These are phyloP conservation scores for Tetanocera ferruginea DNA, from an alignment of 2,888 invertebrate species.

Conservation along the genomic window DNA sequence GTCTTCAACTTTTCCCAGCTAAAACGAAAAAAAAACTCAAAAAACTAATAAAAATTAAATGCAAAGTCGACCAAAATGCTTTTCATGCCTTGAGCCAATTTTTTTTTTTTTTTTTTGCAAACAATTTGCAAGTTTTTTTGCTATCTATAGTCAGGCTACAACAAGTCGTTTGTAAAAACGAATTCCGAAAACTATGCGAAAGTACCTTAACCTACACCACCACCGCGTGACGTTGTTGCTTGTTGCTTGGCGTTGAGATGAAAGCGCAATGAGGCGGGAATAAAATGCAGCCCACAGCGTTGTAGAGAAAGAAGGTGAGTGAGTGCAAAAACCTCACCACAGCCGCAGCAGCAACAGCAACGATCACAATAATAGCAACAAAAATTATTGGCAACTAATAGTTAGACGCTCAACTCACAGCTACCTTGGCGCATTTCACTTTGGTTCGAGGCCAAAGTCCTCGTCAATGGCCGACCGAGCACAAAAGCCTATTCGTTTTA, in stretches of 20 bases:
- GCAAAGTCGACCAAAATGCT: not conserved
- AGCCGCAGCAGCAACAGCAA: slow-evolving; percentile 46
- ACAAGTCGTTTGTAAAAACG: not conserved
- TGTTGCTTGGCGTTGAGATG: not conserved
- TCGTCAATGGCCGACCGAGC: not conserved
- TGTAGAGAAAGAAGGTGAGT: slow-evolving; percentile 10
- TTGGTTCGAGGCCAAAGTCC: slow-evolving; percentile 33
- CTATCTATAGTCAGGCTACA: not conserved
- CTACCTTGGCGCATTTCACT: slow-evolving; percentile 23
- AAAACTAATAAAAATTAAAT: not conserved
- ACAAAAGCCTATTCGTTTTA: not conserved
- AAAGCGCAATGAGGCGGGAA: not conserved
- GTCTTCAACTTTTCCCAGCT: slow-evolving; percentile 1
- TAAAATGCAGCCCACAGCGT: not conserved
- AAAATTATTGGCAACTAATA: not conserved
- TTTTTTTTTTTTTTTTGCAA: slow-evolving; percentile 1
- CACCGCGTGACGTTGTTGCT: not conserved
- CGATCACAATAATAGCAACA: not conserved
- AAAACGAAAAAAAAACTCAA: not conserved
- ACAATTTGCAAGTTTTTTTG: not conserved
- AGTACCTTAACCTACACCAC: slow-evolving; percentile 29
- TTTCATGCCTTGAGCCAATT: slow-evolving; percentile 31
- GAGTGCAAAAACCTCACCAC: slow-evolving; percentile 29
- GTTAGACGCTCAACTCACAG: not conserved
- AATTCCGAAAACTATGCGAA: slow-evolving; percentile 19